phyloP scores from a whole-genome alignment of 30 jellyfish, hydroid and myxozoan genomes.

The Cassiopea xamachana region DNA sequence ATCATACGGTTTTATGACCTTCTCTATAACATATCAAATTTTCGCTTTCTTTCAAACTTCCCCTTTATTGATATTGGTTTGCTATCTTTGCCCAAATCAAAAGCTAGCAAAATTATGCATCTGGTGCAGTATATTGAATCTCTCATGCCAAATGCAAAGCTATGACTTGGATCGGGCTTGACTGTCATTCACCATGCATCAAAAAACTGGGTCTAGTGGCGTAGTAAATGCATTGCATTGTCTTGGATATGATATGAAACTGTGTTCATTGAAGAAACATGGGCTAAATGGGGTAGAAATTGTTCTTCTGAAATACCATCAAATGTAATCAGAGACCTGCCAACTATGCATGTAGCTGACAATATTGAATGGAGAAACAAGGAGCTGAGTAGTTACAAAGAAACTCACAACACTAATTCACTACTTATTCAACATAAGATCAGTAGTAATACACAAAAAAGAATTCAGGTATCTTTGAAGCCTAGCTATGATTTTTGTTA shows the following conservation, averaged over 20 bases:
- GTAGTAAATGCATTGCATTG: conserved; percentile 56
- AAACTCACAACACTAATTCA: conserved; percentile 56
- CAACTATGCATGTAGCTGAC: conserved; percentile 55
- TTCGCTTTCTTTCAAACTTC: not conserved
- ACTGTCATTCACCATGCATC: conserved; percentile 66
- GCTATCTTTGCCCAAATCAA: conserved; percentile 54
- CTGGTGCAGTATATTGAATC: conserved; percentile 62
- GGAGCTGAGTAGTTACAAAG: conserved; percentile 63
- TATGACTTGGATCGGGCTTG: conserved; percentile 59
- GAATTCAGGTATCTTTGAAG: conserved; percentile 36
- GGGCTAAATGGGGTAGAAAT: conserved; percentile 52
- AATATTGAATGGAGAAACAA: conserved; percentile 58
- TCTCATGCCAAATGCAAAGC: conserved; percentile 59
- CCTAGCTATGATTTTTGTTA: conserved; percentile 52
- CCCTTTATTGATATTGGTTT: conserved; percentile 34
- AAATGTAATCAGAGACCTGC: conserved; percentile 52
- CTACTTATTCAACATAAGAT: conserved; percentile 54
- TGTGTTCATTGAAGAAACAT: conserved; percentile 51
- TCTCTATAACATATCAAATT: too few species aligned
- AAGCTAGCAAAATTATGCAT: conserved; percentile 55
- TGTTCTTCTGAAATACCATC: conserved; percentile 51
- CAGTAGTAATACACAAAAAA: conserved; percentile 43
- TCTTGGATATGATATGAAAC: conserved; percentile 62
- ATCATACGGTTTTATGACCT: too few species aligned
- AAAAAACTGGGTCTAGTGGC: conserved; percentile 65